phyloP scores from a whole-genome alignment of 1,140 invertebrate species.

The Protaetia brevitarsis region DNA sequence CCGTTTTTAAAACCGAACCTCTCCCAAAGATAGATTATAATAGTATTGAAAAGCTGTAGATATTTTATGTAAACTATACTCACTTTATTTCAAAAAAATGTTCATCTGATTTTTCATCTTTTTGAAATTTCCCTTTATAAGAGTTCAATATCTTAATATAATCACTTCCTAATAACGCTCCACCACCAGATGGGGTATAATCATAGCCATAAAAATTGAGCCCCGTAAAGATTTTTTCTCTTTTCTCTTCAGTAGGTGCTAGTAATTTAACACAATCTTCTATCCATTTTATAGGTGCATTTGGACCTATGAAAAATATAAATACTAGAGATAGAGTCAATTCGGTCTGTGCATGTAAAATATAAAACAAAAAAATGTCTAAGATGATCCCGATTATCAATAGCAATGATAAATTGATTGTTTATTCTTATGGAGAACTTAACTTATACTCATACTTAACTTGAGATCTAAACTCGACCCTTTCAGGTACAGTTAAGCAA shows the following conservation, averaged over 20 bases:
- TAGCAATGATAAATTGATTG: no score
- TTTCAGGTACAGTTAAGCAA: no score
- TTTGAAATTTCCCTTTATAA: slow-evolving; percentile 68
- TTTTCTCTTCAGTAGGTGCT: slow-evolving; percentile 60
- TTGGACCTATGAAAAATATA: slow-evolving; percentile 61
- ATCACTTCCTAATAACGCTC: slow-evolving; percentile 73
- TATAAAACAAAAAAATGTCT: no score
- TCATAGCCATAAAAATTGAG: slow-evolving; percentile 94
- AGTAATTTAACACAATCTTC: slow-evolving; percentile 72
- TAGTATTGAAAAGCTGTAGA: slow-evolving; percentile 22
- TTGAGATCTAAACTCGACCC: no score
- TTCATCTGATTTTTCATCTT: slow-evolving; percentile 75
- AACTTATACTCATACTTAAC: no score
- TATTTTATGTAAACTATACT: slow-evolving; percentile 46
- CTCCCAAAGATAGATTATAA: slow-evolving; percentile 1
- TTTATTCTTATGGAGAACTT: no score
- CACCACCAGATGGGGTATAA: slow-evolving; percentile 72
- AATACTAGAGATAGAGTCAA: neutral
- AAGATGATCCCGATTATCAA: no score
- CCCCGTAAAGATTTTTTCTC: slow-evolving; percentile 81
- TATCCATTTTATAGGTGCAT: slow-evolving; percentile 84
- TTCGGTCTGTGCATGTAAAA: no score
- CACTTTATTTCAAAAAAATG: slow-evolving; percentile 86
- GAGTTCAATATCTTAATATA: slow-evolving; percentile 69
- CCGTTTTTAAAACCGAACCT: no score